phyloP scores from a whole-genome alignment of 64 coral and sea anemone species.

The Cladopsammia gracilis region DNA sequence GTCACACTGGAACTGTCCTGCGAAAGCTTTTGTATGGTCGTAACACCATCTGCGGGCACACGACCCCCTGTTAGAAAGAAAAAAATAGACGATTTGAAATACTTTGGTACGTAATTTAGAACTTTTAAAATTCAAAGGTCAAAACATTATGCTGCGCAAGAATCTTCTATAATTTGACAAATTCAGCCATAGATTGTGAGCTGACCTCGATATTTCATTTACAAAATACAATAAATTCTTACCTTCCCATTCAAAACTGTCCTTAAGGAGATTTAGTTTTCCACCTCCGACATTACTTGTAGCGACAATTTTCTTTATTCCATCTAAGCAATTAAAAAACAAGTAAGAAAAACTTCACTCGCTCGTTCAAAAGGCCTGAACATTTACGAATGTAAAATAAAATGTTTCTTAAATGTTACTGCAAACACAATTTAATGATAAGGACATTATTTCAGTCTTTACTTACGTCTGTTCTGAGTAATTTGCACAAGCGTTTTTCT shows the following conservation, averaged over 20 bases:
- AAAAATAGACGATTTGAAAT: too few species aligned
- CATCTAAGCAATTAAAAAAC: constrained; percentile 16
- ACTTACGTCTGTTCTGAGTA: constrained; percentile 75
- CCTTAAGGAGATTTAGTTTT: constrained; percentile 11
- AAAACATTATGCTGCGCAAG: too few species aligned
- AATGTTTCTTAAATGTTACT: too few species aligned
- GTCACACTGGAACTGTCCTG: not conserved
- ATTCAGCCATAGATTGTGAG: too few species aligned
- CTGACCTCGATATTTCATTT: too few species aligned
- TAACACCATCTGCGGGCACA: constrained; percentile 34
- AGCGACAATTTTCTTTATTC: constrained; percentile 29
- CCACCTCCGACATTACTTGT: constrained; percentile 15
- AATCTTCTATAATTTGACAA: too few species aligned
- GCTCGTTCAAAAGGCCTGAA: too few species aligned
- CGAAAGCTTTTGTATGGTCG: not conserved
- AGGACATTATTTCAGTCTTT: too few species aligned
- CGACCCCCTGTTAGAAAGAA: constrained; percentile 30
- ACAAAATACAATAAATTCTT: not conserved
- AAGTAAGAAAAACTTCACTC: not conserved
- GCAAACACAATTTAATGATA: too few species aligned
- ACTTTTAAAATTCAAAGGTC: too few species aligned
- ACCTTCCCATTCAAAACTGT: constrained; percentile 67
- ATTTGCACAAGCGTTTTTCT: constrained; percentile 62
- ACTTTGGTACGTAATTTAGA: too few species aligned
- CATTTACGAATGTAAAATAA: too few species aligned